Evolutionary conservation across 2,888 invertebrate genomes (phyloP).

Genomic region (Pherbina coryleti): DNA sequence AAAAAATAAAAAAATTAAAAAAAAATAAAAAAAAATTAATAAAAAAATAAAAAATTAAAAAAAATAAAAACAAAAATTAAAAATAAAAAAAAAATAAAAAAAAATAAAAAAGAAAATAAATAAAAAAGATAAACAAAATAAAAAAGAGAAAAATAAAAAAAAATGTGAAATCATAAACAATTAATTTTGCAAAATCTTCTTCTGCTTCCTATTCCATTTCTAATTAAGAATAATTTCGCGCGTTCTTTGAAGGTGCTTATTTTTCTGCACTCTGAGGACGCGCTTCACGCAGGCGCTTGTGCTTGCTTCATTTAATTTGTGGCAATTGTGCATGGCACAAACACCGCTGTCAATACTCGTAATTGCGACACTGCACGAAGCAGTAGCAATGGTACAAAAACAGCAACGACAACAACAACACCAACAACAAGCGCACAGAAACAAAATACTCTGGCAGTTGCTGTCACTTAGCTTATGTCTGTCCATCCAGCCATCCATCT

Average conservation of each 20-base stretch:
- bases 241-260: neutral
- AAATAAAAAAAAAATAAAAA: too few species aligned
- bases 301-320: conserved; percentile 38
- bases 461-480: neutral
- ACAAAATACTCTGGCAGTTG: neutral
- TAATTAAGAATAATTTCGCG: too few species aligned
- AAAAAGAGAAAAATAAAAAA: neutral
- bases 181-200: neutral
- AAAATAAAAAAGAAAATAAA: too few species aligned
- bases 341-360: conserved; percentile 30
- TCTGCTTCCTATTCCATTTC: too few species aligned
- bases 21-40: neutral
- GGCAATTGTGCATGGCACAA: conserved; percentile 31
- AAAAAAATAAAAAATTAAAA: too few species aligned
- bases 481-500: neutral
- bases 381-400: neutral
- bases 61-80: too few species aligned
- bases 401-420: conserved; percentile 10
- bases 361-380: conserved; percentile 13
- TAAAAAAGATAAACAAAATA: too few species aligned
- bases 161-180: neutral
- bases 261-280: neutral
- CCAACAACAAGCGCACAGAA: neutral
- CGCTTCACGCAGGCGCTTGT: conserved; percentile 30
- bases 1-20: neutral